These are phyloP conservation scores for Desmophyllum pertusum DNA, from an alignment of 92 coral and sea anemone species.

Conservation along the genomic window DNA sequence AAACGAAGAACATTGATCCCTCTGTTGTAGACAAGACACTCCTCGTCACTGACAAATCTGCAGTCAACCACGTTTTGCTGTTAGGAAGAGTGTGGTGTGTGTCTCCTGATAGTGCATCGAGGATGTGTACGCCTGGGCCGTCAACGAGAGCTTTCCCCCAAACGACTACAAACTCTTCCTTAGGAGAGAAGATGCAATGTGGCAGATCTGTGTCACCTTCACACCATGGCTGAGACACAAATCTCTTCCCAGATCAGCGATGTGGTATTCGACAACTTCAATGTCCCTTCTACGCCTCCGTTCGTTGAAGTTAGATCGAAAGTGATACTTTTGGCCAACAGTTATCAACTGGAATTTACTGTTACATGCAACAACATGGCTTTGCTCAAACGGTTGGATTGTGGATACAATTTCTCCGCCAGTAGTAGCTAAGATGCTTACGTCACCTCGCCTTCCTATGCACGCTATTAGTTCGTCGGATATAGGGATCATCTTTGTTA, in stretches of 20 bases:
- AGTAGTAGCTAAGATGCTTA: slow-evolving; percentile 8
- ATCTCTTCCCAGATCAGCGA: background rate
- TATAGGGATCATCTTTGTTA: slow-evolving; percentile 10
- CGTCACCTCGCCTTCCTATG: slow-evolving; percentile 2
- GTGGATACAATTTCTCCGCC: background rate
- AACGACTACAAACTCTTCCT: background rate
- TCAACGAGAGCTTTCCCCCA: background rate
- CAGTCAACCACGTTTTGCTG: slow-evolving; percentile 25
- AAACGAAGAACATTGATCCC: slow-evolving; percentile 11
- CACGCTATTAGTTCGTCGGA: slow-evolving; percentile 32
- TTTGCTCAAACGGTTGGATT: background rate
- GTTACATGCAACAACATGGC: slow-evolving; percentile 10
- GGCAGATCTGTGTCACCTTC: background rate
- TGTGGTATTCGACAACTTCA: background rate
- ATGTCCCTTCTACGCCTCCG: background rate
- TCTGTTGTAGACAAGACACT: slow-evolving; percentile 5
- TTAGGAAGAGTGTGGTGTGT: slow-evolving; percentile 15
- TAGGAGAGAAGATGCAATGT: background rate
- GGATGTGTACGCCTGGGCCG: slow-evolving; percentile 12
- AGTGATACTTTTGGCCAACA: background rate
- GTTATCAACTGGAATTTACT: background rate
- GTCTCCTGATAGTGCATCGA: slow-evolving; percentile 8
- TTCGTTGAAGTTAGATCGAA: background rate
- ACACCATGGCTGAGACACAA: background rate
- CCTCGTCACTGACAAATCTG: slow-evolving; percentile 6